Evolutionary conservation across 2,797 vertebrate genomes (phyloP).

Genomic region (Lycodopsis pacificus): DNA sequence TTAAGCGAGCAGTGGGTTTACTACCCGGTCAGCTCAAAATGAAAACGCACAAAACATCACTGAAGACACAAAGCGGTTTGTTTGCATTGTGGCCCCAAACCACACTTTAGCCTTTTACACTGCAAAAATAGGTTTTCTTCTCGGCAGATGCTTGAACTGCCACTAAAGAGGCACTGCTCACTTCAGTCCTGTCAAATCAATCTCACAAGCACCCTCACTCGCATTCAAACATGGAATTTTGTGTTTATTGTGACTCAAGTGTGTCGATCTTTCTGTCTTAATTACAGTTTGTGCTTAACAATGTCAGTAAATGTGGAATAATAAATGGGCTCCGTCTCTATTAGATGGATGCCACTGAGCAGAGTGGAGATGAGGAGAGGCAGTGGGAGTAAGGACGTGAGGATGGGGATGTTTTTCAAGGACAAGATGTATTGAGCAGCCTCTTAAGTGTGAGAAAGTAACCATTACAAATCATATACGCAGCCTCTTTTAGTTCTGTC

Average conservation of each 20-base stretch:
- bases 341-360: background rate
- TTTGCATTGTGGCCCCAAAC: background rate
- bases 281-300: background rate
- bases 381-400: background rate
- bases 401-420: slow-evolving; percentile 12
- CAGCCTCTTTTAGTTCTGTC: background rate
- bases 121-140: background rate
- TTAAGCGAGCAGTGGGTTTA: background rate
- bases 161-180: slow-evolving; percentile 2
- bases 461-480: slow-evolving; percentile 4
- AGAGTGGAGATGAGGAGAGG: background rate
- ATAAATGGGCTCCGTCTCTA: slow-evolving; percentile 4
- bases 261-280: background rate
- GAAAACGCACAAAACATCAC: background rate
- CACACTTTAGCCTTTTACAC: background rate
- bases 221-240: background rate
- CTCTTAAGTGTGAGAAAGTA: slow-evolving; percentile 11
- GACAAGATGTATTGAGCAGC: slow-evolving; percentile 8
- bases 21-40: background rate
- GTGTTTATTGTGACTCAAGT: slow-evolving; percentile 6
- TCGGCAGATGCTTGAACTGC: slow-evolving; percentile 15
- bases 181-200: slow-evolving; percentile 8
- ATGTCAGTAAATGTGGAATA: background rate
- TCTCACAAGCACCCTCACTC: background rate
- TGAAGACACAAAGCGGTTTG: background rate